Percentiles rank a stretch among this genome's conserved stretches.
Evolutionary conservation across 1,140 invertebrate genomes (phyloP).

Genomic region (Apolygus lucorum): DNA sequence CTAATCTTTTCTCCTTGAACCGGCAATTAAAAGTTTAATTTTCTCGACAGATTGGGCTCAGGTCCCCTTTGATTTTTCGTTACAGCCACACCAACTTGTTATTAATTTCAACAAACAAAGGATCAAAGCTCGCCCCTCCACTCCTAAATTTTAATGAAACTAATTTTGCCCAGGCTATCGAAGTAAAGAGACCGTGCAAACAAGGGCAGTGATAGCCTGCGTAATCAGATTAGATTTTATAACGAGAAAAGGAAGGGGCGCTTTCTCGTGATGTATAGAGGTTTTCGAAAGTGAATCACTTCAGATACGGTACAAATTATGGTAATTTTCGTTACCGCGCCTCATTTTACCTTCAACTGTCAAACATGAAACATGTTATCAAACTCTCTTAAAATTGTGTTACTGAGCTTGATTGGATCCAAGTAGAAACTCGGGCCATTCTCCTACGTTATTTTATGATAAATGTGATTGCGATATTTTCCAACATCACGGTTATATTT

Average conservation of each 20-base stretch:
- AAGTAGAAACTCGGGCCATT: not conserved
- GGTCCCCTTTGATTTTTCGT: not conserved
- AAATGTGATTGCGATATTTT: no score
- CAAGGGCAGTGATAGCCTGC: not conserved
- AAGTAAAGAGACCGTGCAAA: not conserved
- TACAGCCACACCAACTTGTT: not conserved
- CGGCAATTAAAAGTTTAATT: not conserved
- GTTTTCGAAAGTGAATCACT: not conserved
- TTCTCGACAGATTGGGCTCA: not conserved
- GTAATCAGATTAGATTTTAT: constrained; percentile 2
- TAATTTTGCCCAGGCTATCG: not conserved
- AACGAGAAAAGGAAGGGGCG: not conserved
- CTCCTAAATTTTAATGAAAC: not conserved
- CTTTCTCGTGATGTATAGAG: not conserved
- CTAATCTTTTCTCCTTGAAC: no score
- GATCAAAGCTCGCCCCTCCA: not conserved
- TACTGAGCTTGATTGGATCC: not conserved
- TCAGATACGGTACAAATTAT: not conserved
- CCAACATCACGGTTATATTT: no score
- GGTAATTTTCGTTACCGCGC: not conserved
- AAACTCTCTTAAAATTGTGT: not conserved
- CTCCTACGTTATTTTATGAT: no score
- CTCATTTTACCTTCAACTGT: not conserved
- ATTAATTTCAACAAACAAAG: constrained; percentile 2
- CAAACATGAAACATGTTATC: not conserved